Evolutionary conservation across 64 coral and sea anemone genomes (phyloP).

Genomic region (Anthopleura sola): DNA sequence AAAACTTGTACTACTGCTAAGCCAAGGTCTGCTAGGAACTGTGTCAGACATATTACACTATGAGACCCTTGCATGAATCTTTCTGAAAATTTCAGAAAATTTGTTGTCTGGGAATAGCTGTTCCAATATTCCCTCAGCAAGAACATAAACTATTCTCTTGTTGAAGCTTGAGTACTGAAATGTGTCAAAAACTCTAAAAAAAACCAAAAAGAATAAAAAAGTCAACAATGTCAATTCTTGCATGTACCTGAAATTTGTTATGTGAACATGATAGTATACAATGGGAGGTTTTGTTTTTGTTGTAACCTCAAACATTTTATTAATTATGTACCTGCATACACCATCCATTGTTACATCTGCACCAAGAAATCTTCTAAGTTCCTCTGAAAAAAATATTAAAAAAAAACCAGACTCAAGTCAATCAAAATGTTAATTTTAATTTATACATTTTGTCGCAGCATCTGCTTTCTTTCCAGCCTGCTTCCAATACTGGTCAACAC

Average conservation of each 20-base stretch:
- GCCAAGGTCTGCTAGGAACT: too few relatives aligned
- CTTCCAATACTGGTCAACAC: too few relatives aligned
- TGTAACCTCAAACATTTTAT: not conserved
- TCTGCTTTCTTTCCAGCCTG: too few relatives aligned
- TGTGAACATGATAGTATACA: not conserved
- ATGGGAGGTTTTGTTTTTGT: not conserved
- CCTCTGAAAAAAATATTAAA: constrained; percentile 56
- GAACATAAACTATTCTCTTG: constrained; percentile 80
- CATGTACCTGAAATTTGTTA: not conserved
- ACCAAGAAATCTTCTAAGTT: constrained; percentile 89
- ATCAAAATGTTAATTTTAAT: not conserved
- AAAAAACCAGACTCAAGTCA: not conserved
- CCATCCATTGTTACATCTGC: constrained; percentile 81
- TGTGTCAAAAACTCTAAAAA: constrained; percentile 81
- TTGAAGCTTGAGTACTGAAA: constrained; percentile 91
- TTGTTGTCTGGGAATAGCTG: constrained; percentile 93
- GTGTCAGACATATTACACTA: too few relatives aligned
- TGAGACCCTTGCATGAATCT: constrained; percentile 71
- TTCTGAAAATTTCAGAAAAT: constrained; percentile 86
- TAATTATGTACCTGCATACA: constrained; percentile 62
- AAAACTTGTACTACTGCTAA: too few relatives aligned
- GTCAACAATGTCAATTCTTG: not conserved
- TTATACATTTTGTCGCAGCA: too few relatives aligned
- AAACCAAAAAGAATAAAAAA: constrained; percentile 9
- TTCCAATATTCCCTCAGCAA: constrained; percentile 88